These are phyloP conservation scores for Lamproptera curius DNA, from an alignment of 2,888 invertebrate genomes.

Conservation along the genomic window DNA sequence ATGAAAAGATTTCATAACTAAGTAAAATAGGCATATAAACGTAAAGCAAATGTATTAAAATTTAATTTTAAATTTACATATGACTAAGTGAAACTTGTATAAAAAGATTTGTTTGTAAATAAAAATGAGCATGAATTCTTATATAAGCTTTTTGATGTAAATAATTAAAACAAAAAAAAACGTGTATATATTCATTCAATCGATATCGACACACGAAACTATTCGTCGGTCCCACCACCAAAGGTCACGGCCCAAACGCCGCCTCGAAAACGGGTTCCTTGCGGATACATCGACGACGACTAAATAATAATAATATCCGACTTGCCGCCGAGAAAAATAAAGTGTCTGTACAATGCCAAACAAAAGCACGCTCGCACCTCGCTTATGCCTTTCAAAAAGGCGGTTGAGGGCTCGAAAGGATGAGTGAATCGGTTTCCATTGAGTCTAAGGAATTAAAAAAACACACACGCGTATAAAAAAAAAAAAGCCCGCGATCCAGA, in stretches of 20 bases:
- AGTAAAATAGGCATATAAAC: too few species aligned
- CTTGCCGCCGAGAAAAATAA: conserved; percentile 44
- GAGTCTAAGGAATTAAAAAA: conserved; percentile 33
- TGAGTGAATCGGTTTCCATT: conserved; percentile 32
- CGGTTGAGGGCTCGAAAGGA: conserved; percentile 27
- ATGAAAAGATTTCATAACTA: too few species aligned
- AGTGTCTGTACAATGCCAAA: conserved; percentile 43
- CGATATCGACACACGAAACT: conserved; percentile 34
- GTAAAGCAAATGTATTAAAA: too few species aligned
- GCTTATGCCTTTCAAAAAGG: conserved; percentile 34
- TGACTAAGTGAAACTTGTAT: too few species aligned
- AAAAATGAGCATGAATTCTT: too few species aligned
- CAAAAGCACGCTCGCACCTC: conserved; percentile 41
- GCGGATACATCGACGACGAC: conserved; percentile 50
- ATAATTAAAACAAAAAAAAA: too few species aligned
- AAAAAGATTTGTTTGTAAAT: too few species aligned
- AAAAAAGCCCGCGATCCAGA: conserved; percentile 38
- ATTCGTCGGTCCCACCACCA: conserved; percentile 39
- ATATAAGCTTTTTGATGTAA: too few species aligned
- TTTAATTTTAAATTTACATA: too few species aligned
- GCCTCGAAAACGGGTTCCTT: conserved; percentile 59
- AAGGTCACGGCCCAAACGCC: conserved; percentile 73
- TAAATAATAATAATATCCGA: conserved; percentile 64
- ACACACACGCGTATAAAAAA: conserved; percentile 24
- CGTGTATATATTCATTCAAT: too few species aligned